Conservation (phyloP, 1,140 invertebrate genomes). For the Steinernema khuongi region DNA sequence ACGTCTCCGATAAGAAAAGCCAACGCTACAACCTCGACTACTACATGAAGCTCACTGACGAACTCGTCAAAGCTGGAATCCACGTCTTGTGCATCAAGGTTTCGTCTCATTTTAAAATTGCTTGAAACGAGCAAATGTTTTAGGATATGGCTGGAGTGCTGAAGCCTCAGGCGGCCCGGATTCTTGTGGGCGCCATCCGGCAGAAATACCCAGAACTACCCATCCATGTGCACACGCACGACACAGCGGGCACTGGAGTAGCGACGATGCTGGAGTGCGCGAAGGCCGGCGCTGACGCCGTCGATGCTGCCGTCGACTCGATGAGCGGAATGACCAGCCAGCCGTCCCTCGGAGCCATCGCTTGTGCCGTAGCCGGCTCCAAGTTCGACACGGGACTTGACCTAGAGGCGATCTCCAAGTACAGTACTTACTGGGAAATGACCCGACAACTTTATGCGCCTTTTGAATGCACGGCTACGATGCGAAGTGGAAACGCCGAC, state of each 20-base stretch:
- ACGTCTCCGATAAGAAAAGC: slow-evolving; percentile 81
- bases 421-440: slow-evolving; percentile 98
- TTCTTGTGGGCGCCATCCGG: slow-evolving; percentile 78
- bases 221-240: slow-evolving; percentile 96
- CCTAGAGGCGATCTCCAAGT: slow-evolving; percentile 78
- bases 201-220: slow-evolving; percentile 87
- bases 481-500: slow-evolving; percentile 98
- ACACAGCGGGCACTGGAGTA: slow-evolving; percentile 69
- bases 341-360: slow-evolving; percentile 94
- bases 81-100: slow-evolving; percentile 90
- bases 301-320: slow-evolving; percentile 95
- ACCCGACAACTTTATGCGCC: slow-evolving; percentile 89
- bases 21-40: slow-evolving; percentile 94
- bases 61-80: slow-evolving; percentile 89
- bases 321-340: slow-evolving; percentile 98
- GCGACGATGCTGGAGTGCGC: slow-evolving; percentile 89
- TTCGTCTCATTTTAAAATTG: not conserved
- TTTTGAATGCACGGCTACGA: slow-evolving; percentile 95
- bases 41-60: slow-evolving; percentile 81
- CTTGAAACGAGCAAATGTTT: not conserved
- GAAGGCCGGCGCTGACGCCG: slow-evolving; percentile 87
- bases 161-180: slow-evolving; percentile 80
- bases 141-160: slow-evolving; percentile 95
- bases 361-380: slow-evolving; percentile 73
- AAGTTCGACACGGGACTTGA: slow-evolving; percentile 68